Percentiles rank a stretch among this genome's conserved stretches.
Conservation (phyloP, 1,140 invertebrate genomes). For the Drosophila repletoides region DNA sequence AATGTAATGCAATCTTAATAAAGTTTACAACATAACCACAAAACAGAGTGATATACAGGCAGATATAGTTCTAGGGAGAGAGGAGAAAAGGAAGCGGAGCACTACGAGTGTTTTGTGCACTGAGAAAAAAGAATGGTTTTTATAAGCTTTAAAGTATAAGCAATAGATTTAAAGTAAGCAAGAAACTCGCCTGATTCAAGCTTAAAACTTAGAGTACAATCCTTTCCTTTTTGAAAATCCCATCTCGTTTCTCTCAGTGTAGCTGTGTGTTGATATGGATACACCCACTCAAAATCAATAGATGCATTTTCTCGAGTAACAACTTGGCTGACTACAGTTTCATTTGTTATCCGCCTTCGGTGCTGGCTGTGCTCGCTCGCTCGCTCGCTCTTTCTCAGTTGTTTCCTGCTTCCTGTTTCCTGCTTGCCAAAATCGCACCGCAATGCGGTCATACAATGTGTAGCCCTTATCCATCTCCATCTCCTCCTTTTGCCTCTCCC, state of each 20-base stretch:
- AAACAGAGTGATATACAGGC: not conserved
- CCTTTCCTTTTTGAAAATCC: too few species aligned
- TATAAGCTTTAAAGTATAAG: too few species aligned
- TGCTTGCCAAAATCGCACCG: constrained; percentile 11
- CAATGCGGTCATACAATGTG: constrained; percentile 13
- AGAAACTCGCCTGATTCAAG: too few species aligned
- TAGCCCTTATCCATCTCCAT: constrained; percentile 17
- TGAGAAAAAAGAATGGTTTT: too few species aligned
- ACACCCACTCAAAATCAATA: constrained; percentile 54
- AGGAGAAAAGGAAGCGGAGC: not conserved
- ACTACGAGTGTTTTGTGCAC: too few species aligned
- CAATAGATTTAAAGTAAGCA: too few species aligned
- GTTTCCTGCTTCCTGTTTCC: constrained; percentile 2
- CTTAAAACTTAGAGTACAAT: too few species aligned
- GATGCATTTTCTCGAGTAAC: constrained; percentile 45
- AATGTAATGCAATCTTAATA: constrained; percentile 50
- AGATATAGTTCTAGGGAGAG: not conserved
- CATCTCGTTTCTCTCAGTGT: too few species aligned
- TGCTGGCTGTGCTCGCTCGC: not conserved
- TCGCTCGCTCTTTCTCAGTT: not conserved
- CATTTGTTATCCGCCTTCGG: constrained; percentile 12
- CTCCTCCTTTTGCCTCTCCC: constrained; percentile 5
- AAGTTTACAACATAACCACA: constrained; percentile 25
- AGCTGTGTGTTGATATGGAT: constrained; percentile 5
- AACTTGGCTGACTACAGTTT: constrained; percentile 54